phyloP scores from a whole-genome alignment of 2,888 invertebrate species.

The Heteropelma amictum region DNA sequence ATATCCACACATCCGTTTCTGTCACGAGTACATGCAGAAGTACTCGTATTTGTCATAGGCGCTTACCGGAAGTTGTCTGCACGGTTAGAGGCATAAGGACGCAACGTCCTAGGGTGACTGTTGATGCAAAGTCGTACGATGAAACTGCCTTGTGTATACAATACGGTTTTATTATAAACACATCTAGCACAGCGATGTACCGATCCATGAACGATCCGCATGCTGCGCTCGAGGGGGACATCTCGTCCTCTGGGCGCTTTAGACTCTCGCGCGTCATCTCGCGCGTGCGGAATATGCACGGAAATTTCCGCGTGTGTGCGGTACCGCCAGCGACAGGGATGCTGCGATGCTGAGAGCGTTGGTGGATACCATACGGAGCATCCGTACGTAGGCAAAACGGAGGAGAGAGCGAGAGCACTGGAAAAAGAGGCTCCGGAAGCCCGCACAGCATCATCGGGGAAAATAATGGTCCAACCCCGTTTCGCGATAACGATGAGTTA shows the following conservation, averaged over 20 bases:
- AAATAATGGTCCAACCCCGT: conserved; percentile 74
- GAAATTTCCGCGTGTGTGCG: too few species aligned
- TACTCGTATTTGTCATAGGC: conserved; percentile 15
- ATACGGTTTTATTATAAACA: too few species aligned
- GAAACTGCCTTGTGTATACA: too few species aligned
- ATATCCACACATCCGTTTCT: conserved; percentile 1
- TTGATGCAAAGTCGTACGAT: too few species aligned
- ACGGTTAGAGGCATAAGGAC: background rate
- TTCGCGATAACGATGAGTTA: conserved; percentile 76
- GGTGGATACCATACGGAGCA: background rate
- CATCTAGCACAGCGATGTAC: too few species aligned
- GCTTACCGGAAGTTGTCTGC: background rate
- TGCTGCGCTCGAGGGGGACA: too few species aligned
- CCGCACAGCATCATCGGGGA: conserved; percentile 65
- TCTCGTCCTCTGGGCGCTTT: too few species aligned
- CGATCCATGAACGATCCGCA: too few species aligned
- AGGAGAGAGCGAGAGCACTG: background rate
- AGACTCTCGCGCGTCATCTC: too few species aligned
- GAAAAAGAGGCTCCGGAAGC: conserved; percentile 21
- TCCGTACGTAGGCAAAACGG: conserved; percentile 51
- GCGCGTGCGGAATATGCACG: too few species aligned
- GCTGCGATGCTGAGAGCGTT: background rate
- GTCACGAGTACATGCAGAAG: background rate
- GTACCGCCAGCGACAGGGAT: conserved; percentile 5
- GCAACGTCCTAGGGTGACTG: too few species aligned